A percentile compares a stretch with the other conserved stretches of the same genome.
These are phyloP conservation scores for Sphenodon punctatus DNA, from an alignment of 2,797 vertebrate genomes.

Conservation along the genomic window DNA sequence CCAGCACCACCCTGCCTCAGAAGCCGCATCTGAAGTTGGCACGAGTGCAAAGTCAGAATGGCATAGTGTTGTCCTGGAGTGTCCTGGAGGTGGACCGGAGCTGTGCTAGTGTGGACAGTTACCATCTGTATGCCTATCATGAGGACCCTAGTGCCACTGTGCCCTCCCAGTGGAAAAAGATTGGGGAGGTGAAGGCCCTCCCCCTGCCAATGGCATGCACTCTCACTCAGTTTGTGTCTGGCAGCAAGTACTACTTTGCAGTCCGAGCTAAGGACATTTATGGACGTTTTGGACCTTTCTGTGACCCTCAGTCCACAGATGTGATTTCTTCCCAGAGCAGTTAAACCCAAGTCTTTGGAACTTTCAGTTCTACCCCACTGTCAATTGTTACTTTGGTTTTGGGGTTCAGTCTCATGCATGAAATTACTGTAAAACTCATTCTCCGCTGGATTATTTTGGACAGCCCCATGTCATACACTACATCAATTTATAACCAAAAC, in stretches of 20 bases:
- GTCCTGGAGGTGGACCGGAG: constrained; percentile 91
- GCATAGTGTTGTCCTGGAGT: constrained; percentile 97
- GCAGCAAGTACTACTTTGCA: constrained; percentile 98
- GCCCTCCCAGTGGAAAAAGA: constrained; percentile 95
- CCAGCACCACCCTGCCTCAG: constrained; percentile 88
- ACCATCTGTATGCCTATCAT: constrained; percentile 97
- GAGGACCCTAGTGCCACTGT: constrained; percentile 87
- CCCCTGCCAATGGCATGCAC: constrained; percentile 98
- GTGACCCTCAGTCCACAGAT: constrained; percentile 99
- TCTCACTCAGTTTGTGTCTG: constrained; percentile 96
- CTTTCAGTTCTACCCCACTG: constrained; percentile 56
- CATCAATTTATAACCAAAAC: constrained; percentile 72
- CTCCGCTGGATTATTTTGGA: constrained; percentile 73
- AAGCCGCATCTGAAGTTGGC: constrained; percentile 97
- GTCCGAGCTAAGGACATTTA: constrained; percentile 95
- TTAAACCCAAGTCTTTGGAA: constrained; percentile 69
- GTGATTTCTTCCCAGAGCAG: constrained; percentile 88
- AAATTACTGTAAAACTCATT: constrained; percentile 71
- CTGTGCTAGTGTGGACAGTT: constrained; percentile 94
- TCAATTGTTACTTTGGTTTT: constrained; percentile 53
- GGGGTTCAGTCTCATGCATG: constrained; percentile 77
- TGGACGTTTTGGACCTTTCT: constrained; percentile 96
- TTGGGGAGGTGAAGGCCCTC: constrained; percentile 96
- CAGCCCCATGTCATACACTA: constrained; percentile 73
- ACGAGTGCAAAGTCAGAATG: constrained; percentile 93